Evolutionary conservation across 2,113 vertebrate genomes (phyloP).

Genomic region (Plecturocebus donacophilus): DNA sequence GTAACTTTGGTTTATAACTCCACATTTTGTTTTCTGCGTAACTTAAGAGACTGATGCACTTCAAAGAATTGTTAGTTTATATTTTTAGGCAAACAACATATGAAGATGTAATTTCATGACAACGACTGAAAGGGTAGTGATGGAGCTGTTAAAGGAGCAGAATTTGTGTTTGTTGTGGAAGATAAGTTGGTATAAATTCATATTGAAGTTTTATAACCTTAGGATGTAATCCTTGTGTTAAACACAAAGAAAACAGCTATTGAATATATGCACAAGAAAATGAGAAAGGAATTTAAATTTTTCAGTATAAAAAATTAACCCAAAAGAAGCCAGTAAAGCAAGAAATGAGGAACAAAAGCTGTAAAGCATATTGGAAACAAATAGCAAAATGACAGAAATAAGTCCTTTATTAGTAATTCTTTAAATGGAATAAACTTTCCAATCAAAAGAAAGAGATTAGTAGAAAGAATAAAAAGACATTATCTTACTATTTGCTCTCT

Average conservation of each 20-base stretch:
- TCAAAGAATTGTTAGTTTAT: background rate
- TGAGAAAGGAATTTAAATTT: background rate
- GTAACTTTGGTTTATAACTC: background rate
- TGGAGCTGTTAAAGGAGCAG: background rate
- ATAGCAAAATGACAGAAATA: background rate
- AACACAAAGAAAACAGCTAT: background rate
- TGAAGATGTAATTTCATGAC: background rate
- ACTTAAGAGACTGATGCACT: background rate
- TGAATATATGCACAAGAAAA: background rate
- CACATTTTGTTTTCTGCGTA: background rate
- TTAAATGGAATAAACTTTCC: background rate
- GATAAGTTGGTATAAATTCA: background rate
- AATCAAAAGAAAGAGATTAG: background rate
- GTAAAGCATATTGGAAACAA: background rate
- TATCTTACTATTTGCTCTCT: background rate
- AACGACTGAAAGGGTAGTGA: background rate
- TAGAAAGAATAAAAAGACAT: background rate
- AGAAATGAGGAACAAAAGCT: background rate
- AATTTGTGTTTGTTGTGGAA: background rate
- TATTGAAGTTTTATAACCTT: background rate
- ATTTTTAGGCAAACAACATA: background rate
- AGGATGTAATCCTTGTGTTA: background rate
- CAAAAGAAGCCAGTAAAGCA: background rate
- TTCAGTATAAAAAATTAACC: background rate
- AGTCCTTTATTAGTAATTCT: background rate